Evolutionary conservation across 2,797 vertebrate genomes (phyloP).

Genomic region (Mormyrops attenuatus): DNA sequence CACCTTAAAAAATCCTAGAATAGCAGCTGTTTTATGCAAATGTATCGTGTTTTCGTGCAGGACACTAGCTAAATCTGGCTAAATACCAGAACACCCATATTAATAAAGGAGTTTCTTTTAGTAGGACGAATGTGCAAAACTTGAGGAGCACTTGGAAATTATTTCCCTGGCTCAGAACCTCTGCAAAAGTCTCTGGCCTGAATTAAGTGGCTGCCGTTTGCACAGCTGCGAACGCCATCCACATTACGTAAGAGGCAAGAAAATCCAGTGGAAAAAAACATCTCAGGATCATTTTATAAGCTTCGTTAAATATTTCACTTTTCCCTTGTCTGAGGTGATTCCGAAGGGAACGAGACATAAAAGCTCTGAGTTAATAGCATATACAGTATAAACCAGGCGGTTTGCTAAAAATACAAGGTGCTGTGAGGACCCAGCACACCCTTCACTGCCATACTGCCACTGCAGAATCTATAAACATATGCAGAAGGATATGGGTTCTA

Average conservation of each 20-base stretch:
- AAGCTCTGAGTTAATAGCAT: not conserved
- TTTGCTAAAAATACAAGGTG: not conserved
- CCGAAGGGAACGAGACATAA: not conserved
- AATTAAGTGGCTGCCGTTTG: not conserved
- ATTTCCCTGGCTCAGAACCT: not conserved
- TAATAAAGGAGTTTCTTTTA: not conserved
- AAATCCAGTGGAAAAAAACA: conserved; percentile 14
- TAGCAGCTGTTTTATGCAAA: not conserved
- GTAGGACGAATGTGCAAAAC: not conserved
- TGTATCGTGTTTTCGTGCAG: not conserved
- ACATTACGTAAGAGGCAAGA: not conserved
- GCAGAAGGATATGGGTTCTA: not conserved
- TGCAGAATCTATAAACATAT: not conserved
- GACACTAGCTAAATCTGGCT: not conserved
- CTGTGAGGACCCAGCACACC: not conserved
- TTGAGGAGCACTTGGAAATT: not conserved
- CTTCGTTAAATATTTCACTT: conserved; percentile 17
- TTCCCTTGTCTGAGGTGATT: not conserved
- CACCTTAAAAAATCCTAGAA: not conserved
- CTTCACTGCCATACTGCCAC: not conserved
- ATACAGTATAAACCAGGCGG: not conserved
- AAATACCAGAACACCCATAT: not conserved
- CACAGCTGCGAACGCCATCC: not conserved
- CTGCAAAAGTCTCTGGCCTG: not conserved
- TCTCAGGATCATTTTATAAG: not conserved